Conservation (phyloP, 2,113 vertebrate species). For the Neodontobutis hainanensis region DNA sequence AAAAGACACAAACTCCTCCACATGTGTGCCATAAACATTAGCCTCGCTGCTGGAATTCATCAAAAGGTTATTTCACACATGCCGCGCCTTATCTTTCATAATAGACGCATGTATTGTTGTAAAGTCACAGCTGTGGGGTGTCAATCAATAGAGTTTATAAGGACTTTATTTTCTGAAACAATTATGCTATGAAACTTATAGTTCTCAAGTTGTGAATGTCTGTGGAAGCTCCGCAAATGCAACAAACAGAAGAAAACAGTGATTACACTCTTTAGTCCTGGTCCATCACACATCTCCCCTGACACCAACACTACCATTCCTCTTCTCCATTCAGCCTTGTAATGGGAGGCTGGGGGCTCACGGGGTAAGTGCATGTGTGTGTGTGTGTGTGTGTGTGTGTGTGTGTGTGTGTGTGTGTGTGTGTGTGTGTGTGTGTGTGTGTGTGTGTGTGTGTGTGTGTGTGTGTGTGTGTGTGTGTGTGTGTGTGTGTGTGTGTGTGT, state of each 20-base stretch:
- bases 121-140: constrained; percentile 12
- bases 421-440: constrained; percentile 27
- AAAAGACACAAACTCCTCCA: neutral
- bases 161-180: too few relatives aligned
- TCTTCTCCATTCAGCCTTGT: constrained; percentile 67
- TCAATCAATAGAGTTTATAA: constrained; percentile 10
- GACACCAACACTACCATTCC: constrained; percentile 59
- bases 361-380: constrained; percentile 30
- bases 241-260: neutral
- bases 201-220: too few relatives aligned
- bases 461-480: constrained; percentile 9
- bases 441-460: constrained; percentile 27
- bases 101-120: constrained; percentile 1
- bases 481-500: constrained; percentile 1
- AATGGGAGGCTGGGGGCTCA: constrained; percentile 57
- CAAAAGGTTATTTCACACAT: constrained; percentile 26
- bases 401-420: constrained; percentile 27
- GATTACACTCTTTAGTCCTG: neutral
- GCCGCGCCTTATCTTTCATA: constrained; percentile 17
- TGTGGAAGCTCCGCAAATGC: too few relatives aligned
- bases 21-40: constrained; percentile 25
- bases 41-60: constrained; percentile 21
- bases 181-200: too few relatives aligned
- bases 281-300: constrained; percentile 15
- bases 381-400: constrained; percentile 22